Conservation (phyloP, 2,888 invertebrate genomes). For the Nomada fabriciana region DNA sequence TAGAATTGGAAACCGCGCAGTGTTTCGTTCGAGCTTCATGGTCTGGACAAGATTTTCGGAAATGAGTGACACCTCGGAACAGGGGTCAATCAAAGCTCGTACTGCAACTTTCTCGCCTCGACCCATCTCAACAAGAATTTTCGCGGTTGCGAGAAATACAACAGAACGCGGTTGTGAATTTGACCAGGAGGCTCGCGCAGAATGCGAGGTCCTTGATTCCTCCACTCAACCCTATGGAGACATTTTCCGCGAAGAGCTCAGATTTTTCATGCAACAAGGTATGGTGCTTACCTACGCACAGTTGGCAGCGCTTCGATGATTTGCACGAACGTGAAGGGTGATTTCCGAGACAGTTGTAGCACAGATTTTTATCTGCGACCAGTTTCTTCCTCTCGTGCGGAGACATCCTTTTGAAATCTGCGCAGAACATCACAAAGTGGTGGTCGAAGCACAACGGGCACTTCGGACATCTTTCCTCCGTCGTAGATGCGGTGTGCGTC, state of each 20-base stretch:
- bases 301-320: not conserved
- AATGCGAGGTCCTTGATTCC: not conserved
- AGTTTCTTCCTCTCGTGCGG: too few relatives aligned
- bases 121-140: not conserved
- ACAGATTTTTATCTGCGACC: not conserved
- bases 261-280: not conserved
- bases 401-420: too few relatives aligned
- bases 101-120: not conserved
- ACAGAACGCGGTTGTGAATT: not conserved
- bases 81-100: not conserved
- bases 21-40: too few relatives aligned
- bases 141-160: not conserved
- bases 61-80: conserved; percentile 1
- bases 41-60: not conserved
- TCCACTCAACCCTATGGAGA: not conserved
- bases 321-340: not conserved
- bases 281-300: not conserved
- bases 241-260: too few relatives aligned
- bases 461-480: too few relatives aligned
- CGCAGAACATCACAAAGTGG: too few relatives aligned
- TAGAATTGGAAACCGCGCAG: too few relatives aligned
- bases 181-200: not conserved
- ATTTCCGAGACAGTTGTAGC: not conserved
- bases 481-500: too few relatives aligned
- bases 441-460: too few relatives aligned